Evolutionary conservation across 2,888 invertebrate genomes (phyloP), one percentile per base, ranked within the genome.

Genomic region (Seira musarum): DNA sequence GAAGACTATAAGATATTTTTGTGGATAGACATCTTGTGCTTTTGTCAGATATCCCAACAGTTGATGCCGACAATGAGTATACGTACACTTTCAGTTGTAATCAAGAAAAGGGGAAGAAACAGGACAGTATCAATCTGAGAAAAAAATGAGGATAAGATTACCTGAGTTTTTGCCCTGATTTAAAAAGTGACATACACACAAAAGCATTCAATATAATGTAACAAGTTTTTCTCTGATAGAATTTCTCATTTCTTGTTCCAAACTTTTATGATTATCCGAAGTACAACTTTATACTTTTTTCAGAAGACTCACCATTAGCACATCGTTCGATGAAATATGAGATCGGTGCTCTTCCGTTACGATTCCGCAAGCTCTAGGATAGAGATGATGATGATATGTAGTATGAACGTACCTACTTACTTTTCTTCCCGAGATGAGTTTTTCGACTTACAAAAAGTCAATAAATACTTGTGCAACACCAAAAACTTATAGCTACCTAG

Each of bases 171-270:
- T 40, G 21, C 72, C 40, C 72, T 79, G 79, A 79, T 79, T 79
- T 79, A 72, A 79, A n/a, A 79, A 72, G 79, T 67, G 72, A 72
- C 79, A 73, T 66, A 40, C 6, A 79, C 67, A 72, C 66, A 77
- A 69, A 57, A 64, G 72, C 30, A 66, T 71, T 30, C 61, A 68
- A 68, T 53, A 46, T 79, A 79, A 79, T 79, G 79, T 79, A 79
- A 79, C 79, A 79, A 79, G 79, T 78, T 79, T 78, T 68, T 60
- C 40, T 78, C 25, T 79, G 79, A 79, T 79, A 72, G 79, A 71
- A 72, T 79, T 79, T 79, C 79, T 79, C 68, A 66, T 67, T 68
- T 61, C 40, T 71, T 61, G 63, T 8, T 60, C 21, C 21, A 40
- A 57, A 73, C 53, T 66, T 66, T 66, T 74, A 73, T 76, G 53